phyloP scores from a whole-genome alignment of 2,113 vertebrate genomes.

The Poicephalus gulielmi region DNA sequence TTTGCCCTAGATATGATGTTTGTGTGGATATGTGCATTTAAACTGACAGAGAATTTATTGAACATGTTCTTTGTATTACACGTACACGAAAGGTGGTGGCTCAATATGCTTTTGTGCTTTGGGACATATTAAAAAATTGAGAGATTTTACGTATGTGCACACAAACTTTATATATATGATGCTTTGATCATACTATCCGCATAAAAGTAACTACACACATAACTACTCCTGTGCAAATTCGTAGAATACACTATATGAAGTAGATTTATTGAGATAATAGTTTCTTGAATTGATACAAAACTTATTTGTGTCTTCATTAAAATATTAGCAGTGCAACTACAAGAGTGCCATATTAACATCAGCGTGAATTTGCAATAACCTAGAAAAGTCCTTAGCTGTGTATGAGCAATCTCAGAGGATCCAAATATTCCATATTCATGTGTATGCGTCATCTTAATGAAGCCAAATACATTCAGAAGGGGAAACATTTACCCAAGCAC shows the following conservation, averaged over 20 bases:
- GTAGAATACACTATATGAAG: background rate
- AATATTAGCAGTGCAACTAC: background rate
- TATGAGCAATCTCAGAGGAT: background rate
- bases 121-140: background rate
- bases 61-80: background rate
- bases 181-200: background rate
- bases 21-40: fast-evolving
- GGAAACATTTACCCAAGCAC: constrained; percentile 5
- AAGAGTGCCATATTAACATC: background rate
- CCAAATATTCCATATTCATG: constrained; percentile 26
- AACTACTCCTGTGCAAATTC: background rate
- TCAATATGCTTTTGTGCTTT: background rate
- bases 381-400: background rate
- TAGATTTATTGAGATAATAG: background rate
- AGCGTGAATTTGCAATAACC: background rate
- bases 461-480: background rate
- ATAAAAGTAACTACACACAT: background rate
- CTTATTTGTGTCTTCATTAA: background rate
- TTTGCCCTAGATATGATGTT: background rate
- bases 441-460: constrained; percentile 3
- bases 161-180: background rate
- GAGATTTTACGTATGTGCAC: background rate
- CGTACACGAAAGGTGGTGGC: background rate
- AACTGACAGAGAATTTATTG: background rate
- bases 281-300: background rate